Evolutionary conservation across 2,888 invertebrate genomes (phyloP), one percentile per base, ranked within the genome.

Genomic region (Helobdella robusta): DNA sequence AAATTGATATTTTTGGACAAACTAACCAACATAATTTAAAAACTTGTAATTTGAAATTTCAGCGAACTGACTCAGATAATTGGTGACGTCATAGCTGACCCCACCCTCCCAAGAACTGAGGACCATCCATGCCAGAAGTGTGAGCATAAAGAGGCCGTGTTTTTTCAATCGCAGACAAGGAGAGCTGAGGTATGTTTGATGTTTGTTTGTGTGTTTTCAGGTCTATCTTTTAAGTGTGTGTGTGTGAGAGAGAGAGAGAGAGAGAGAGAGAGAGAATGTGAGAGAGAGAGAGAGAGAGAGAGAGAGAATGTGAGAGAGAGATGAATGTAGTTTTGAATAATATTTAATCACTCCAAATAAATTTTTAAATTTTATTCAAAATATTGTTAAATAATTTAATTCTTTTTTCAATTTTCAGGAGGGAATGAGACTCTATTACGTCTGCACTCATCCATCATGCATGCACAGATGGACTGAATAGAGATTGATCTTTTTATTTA

Each of bases 91-190:
- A 91, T 95, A 70, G 91, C 94, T 56, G 98, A 99, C 78, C 98
- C 98, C 2, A 98, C 98, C 0, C 81, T 98, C 68, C 98, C 98
- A 0, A 85, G 95, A 71, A 97, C 98, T 0, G 94, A 95, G 78
- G 95, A 98, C 75, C 98, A 99, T 81, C 90, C 91, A 66, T 98
- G 98, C 78, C 95, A 97, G 0, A 90, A 91, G 78, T 99, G 98
- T 80, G 86, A 86, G 69, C 89, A 94, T 78, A 84, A 89, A 68
- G 94, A 97, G 78, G 93, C 97, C 0, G 98, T 99, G 5, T 99
- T 99, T 82, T 99, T 99, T 82, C 92, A 93, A 83, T 95, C 97
- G 0, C 94, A 95, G 79, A 93, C 94, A 0, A 84, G 92, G 69
- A 85, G 93, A 73, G 95, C 95, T 75, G 97, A 97, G 84, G 84